These are phyloP conservation scores for Cryptotis parvus DNA, from an alignment of 2,113 vertebrate genomes.

Conservation along the genomic window DNA sequence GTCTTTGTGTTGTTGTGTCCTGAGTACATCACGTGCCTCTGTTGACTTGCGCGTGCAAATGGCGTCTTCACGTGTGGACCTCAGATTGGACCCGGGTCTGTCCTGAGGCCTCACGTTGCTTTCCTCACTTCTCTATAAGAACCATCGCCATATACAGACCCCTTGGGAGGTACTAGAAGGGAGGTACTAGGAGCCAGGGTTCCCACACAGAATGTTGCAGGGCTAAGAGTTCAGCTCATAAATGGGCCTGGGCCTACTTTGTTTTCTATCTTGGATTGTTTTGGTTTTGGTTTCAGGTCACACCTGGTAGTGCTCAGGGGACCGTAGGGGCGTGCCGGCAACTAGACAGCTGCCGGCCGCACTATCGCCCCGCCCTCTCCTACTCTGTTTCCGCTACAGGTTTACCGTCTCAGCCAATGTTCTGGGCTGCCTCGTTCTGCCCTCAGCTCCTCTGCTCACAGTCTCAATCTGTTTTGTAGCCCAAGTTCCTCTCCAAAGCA, in stretches of 20 bases:
- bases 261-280: too few species aligned
- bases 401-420: background rate
- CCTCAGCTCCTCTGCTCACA: slow-evolving; percentile 13
- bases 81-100: background rate
- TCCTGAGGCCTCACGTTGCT: background rate
- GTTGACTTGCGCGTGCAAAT: background rate
- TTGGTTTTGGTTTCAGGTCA: too few species aligned
- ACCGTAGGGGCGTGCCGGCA: too few species aligned
- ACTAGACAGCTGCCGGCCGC: too few species aligned
- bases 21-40: background rate
- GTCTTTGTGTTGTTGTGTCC: background rate
- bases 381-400: background rate
- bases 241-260: background rate
- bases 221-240: background rate
- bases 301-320: too few species aligned
- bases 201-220: background rate
- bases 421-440: background rate
- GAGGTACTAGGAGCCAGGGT: background rate
- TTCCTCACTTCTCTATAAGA: background rate
- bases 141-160: background rate
- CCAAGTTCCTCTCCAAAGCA: slow-evolving; percentile 96
- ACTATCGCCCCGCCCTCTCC: background rate
- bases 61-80: background rate
- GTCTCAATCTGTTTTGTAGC: slow-evolving; percentile 83
- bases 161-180: background rate